Percentiles rank a stretch among this genome's conserved stretches.
These are phyloP conservation scores for Eilema depressum DNA, from an alignment of 2,888 invertebrate species.

Conservation along the genomic window DNA sequence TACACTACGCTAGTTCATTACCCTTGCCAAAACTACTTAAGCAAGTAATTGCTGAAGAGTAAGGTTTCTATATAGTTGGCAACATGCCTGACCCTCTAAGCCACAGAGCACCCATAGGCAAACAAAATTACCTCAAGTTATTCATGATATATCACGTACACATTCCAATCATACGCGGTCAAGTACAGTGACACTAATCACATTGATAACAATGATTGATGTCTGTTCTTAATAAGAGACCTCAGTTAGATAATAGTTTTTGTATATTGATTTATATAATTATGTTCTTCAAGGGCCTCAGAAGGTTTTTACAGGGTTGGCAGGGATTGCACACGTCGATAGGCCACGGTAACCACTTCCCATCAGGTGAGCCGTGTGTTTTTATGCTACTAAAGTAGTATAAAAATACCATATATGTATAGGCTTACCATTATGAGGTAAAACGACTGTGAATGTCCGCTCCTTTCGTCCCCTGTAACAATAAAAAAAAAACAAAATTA, in stretches of 20 bases:
- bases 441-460: slow-evolving; percentile 56
- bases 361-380: too few relatives aligned
- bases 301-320: not conserved
- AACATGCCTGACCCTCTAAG: too few relatives aligned
- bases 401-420: not conserved
- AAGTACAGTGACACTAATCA: slow-evolving; percentile 1
- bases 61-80: too few relatives aligned
- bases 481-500: slow-evolving; percentile 31
- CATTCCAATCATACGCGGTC: not conserved
- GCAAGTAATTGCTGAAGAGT: too few relatives aligned
- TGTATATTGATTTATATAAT: not conserved
- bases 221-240: not conserved
- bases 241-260: not conserved
- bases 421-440: slow-evolving; percentile 70
- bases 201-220: slow-evolving; percentile 15
- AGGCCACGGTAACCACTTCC: too few relatives aligned
- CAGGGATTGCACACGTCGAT: too few relatives aligned
- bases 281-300: too few relatives aligned
- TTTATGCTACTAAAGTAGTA: too few relatives aligned
- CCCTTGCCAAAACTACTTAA: too few relatives aligned
- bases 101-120: too few relatives aligned
- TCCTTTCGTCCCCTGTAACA: slow-evolving; percentile 65
- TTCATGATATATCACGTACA: not conserved
- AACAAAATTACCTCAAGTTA: too few relatives aligned
- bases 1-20: too few relatives aligned